Percentiles rank a stretch among this genome's conserved stretches.
phyloP scores from a whole-genome alignment of 2,888 invertebrate genomes.

The Blera fallax region DNA sequence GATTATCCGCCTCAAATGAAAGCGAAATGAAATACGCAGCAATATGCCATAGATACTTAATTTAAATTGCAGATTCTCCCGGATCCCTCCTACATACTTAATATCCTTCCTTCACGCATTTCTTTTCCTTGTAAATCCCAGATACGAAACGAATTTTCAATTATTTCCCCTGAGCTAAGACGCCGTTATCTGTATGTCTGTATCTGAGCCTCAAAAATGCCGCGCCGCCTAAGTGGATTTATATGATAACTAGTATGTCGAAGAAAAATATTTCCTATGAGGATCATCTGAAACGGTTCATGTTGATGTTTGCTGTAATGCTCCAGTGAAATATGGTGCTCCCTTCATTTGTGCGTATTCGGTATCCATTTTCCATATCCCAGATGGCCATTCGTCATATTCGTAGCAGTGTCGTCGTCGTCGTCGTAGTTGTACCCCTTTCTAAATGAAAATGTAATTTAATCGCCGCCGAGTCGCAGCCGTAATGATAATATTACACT shows the following conservation, averaged over 20 bases:
- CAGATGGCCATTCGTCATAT: constrained; percentile 54
- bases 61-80: constrained; percentile 37
- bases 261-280: constrained; percentile 38
- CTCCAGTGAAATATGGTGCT: not conserved
- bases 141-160: constrained; percentile 42
- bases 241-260: constrained; percentile 24
- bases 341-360: not conserved
- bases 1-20: constrained; percentile 33
- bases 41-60: constrained; percentile 39
- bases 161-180: constrained; percentile 48
- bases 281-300: constrained; percentile 6
- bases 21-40: constrained; percentile 34
- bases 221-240: constrained; percentile 44
- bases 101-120: not conserved
- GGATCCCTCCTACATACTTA: not conserved
- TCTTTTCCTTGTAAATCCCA: not conserved
- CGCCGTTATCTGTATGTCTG: not conserved
- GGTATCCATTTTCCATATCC: constrained; percentile 31
- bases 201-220: constrained; percentile 2
- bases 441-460: constrained; percentile 33
- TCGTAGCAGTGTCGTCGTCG: not conserved
- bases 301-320: constrained; percentile 27
- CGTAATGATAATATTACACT: constrained; percentile 24
- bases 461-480: constrained; percentile 28
- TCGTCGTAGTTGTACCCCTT: constrained; percentile 9